A percentile compares a stretch with the other conserved stretches of the same genome.
Conservation (phyloP, 2,797 vertebrate genomes). For the Salarias fasciatus region DNA sequence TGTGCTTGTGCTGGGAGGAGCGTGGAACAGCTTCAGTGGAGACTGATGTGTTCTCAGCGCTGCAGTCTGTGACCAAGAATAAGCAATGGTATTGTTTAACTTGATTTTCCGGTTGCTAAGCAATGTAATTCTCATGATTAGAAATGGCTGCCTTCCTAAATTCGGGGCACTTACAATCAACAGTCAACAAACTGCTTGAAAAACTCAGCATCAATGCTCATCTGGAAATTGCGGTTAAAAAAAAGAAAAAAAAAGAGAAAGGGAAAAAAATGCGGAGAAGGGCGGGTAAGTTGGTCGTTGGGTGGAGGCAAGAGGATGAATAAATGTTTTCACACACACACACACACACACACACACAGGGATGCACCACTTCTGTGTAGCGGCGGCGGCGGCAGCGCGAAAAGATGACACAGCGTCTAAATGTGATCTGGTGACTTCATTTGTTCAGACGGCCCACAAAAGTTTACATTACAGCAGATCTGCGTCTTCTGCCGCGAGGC, state of each 20-base stretch:
- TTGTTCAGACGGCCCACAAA: conserved; percentile 33
- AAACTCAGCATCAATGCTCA: conserved; percentile 64
- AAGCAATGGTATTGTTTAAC: conserved; percentile 83
- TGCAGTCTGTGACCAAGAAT: conserved; percentile 80
- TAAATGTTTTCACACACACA: conserved; percentile 3
- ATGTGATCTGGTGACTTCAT: conserved; percentile 62
- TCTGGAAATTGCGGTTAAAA: conserved; percentile 63
- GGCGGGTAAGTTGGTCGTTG: conserved; percentile 16
- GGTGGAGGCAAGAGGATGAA: neutral
- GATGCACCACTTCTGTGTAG: conserved; percentile 29
- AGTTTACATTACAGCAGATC: conserved; percentile 51
- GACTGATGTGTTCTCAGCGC: conserved; percentile 74
- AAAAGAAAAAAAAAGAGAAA: no score
- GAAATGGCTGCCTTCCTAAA: conserved; percentile 85
- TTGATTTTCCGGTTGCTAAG: conserved; percentile 86
- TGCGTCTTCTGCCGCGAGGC: conserved; percentile 11
- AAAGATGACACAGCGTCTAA: conserved; percentile 57
- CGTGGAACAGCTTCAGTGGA: conserved; percentile 72
- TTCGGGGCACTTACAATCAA: conserved; percentile 82
- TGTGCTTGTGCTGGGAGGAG: conserved; percentile 58
- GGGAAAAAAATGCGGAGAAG: neutral
- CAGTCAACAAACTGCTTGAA: conserved; percentile 83
- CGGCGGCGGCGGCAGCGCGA: conserved; percentile 30
- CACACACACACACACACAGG: conserved; percentile 3
- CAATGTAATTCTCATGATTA: conserved; percentile 86